Conservation (phyloP, 1,140 invertebrate genomes). For the Sminthurinus signatus region DNA sequence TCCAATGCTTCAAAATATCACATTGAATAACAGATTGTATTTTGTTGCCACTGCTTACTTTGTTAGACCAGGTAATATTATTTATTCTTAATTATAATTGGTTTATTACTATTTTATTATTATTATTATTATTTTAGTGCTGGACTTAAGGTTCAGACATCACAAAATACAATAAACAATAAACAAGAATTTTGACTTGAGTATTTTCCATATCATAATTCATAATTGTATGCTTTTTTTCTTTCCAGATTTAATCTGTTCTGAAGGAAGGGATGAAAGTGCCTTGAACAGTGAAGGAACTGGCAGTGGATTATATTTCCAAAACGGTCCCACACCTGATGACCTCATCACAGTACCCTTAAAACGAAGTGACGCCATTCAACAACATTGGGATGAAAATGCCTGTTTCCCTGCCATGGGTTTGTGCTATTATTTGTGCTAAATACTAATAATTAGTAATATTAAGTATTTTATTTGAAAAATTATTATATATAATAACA, state of each 20-base stretch:
- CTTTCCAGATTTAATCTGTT: constrained; percentile 17
- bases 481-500: too few species aligned
- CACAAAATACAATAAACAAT: not conserved
- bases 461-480: too few species aligned
- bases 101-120: not conserved
- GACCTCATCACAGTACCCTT: constrained; percentile 12
- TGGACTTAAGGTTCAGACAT: not conserved
- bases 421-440: too few species aligned
- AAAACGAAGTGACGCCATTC: constrained; percentile 8
- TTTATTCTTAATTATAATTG: not conserved
- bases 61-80: not conserved
- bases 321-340: constrained; percentile 16
- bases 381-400: constrained; percentile 17
- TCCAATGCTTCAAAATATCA: constrained; percentile 7
- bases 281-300: constrained; percentile 14
- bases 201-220: not conserved
- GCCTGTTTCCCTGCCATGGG: constrained; percentile 27
- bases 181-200: not conserved
- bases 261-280: constrained; percentile 1
- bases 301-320: constrained; percentile 12
- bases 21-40: not conserved
- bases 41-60: constrained; percentile 11
- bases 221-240: not conserved
- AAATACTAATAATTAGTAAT: too few species aligned
- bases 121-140: not conserved